These are phyloP conservation scores for Cariama cristata DNA, from an alignment of 2,113 vertebrate genomes.

Conservation along the genomic window DNA sequence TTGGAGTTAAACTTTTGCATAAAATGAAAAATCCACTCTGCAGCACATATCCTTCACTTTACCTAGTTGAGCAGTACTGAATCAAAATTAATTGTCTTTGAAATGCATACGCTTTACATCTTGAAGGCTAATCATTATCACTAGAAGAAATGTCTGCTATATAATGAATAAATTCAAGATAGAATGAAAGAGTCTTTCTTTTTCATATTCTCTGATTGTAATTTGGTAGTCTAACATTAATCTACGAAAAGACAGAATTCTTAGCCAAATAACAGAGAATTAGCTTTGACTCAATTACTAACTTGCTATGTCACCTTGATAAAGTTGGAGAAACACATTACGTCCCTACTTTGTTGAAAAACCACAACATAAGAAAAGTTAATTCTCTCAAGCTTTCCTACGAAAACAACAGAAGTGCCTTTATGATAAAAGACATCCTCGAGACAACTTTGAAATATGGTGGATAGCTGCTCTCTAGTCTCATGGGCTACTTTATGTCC, in stretches of 20 bases:
- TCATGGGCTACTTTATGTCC: not conserved
- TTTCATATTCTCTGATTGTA: not conserved
- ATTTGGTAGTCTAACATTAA: not conserved
- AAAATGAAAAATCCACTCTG: constrained; percentile 11
- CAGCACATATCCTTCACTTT: not conserved
- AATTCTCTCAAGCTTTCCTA: not conserved
- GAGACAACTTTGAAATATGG: not conserved
- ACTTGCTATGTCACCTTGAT: not conserved
- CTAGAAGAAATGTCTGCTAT: not conserved
- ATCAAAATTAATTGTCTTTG: constrained; percentile 44
- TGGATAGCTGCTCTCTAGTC: not conserved
- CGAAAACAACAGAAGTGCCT: not conserved
- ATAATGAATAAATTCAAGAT: constrained; percentile 24
- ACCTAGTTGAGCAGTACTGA: not conserved
- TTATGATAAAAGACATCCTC: not conserved
- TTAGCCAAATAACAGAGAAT: not conserved
- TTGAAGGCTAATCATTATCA: constrained; percentile 21
- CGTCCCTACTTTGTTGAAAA: not conserved
- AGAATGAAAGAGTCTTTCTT: not conserved
- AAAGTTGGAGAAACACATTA: not conserved
- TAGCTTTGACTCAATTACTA: not conserved
- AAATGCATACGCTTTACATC: not conserved
- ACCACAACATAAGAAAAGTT: not conserved
- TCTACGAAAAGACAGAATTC: not conserved
- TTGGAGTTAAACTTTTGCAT: constrained; percentile 19